Percentiles rank a stretch among this genome's conserved stretches.
phyloP scores from a whole-genome alignment of 2,113 vertebrate species.

The Anthoscopus minutus region DNA sequence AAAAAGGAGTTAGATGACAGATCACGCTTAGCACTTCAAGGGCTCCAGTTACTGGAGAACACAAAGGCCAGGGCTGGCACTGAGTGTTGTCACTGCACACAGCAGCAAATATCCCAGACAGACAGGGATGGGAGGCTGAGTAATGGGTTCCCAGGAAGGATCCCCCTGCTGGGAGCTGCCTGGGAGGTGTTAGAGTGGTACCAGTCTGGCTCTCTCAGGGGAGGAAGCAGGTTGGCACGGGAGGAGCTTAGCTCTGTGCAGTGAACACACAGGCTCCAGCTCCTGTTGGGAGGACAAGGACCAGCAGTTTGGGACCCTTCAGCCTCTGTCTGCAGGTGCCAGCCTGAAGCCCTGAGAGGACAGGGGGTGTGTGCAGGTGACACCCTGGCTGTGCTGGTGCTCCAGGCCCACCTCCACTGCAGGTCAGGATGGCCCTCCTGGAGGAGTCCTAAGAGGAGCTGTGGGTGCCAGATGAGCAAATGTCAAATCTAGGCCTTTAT shows the following conservation, averaged over 20 bases:
- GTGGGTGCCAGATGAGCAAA: background rate
- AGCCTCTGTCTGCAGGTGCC: background rate
- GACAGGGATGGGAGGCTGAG: background rate
- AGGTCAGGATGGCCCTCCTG: background rate
- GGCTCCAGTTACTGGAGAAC: background rate
- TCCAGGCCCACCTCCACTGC: background rate
- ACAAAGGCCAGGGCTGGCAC: background rate
- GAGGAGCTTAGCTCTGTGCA: background rate
- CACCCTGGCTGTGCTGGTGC: background rate
- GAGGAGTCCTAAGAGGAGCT: background rate
- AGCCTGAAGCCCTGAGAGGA: background rate
- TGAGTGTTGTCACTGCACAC: background rate
- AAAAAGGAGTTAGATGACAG: slow-evolving; percentile 32
- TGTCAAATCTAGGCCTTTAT: too few relatives aligned
- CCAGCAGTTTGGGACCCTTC: background rate
- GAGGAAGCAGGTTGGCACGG: background rate
- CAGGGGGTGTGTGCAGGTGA: background rate
- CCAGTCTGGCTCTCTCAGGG: background rate
- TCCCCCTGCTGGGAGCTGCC: background rate
- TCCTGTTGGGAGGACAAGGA: background rate
- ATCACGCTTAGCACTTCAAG: background rate
- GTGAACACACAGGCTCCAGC: background rate
- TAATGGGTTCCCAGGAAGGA: background rate
- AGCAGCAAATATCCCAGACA: background rate
- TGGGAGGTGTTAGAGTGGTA: background rate